A percentile compares a stretch with the other conserved stretches of the same genome.
Conservation (phyloP, 2,888 invertebrate species). For the Eupsilia transversa region DNA sequence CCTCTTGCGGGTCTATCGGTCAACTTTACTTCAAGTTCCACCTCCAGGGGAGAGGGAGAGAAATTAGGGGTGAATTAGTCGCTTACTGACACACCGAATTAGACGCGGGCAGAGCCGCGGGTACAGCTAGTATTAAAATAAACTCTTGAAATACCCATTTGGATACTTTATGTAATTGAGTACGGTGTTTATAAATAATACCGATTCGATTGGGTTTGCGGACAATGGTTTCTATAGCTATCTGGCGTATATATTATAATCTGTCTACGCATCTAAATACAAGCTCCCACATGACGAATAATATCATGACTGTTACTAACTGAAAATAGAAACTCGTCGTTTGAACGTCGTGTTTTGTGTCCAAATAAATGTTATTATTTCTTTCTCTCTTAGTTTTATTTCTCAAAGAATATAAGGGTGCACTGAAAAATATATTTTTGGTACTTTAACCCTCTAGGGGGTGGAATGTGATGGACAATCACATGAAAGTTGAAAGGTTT, state of each 20-base stretch:
- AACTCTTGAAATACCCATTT: neutral
- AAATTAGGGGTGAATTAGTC: too few relatives aligned
- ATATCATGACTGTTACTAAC: neutral
- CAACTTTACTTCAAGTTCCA: too few relatives aligned
- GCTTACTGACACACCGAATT: too few relatives aligned
- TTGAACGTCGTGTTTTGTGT: too few relatives aligned
- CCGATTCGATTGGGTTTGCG: neutral
- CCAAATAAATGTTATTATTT: too few relatives aligned
- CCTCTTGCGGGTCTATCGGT: too few relatives aligned
- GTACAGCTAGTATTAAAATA: too few relatives aligned
- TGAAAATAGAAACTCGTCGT: neutral
- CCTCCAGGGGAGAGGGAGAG: too few relatives aligned
- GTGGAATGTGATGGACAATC: neutral
- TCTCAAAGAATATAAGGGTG: neutral
- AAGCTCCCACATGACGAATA: neutral
- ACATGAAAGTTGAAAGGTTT: neutral
- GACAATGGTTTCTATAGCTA: neutral
- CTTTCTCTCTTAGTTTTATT: neutral
- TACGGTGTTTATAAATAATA: neutral
- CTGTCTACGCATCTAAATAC: neutral
- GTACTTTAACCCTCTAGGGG: neutral
- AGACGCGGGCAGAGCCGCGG: too few relatives aligned
- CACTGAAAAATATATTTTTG: neutral
- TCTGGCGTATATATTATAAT: too few relatives aligned
- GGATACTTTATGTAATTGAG: neutral